These are phyloP conservation scores for Phalacrocorax carbo DNA, from an alignment of 2,113 vertebrate species.

Conservation along the genomic window DNA sequence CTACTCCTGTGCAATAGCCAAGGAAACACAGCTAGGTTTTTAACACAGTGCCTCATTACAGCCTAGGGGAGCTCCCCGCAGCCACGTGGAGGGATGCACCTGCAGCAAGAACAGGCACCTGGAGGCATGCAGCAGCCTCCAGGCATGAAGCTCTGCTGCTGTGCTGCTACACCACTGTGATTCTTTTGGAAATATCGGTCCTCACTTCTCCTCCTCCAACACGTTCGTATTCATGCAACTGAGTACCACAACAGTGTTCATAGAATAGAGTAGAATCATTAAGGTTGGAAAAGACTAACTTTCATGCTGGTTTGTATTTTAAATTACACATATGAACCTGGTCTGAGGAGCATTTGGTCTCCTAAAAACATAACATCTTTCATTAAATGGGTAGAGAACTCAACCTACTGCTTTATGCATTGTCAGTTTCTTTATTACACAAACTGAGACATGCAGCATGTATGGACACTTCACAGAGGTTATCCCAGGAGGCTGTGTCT, in stretches of 20 bases:
- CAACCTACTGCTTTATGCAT: not conserved
- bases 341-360: not conserved
- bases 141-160: fast-evolving
- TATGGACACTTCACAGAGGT: not conserved
- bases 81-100: not conserved
- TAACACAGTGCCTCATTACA: fast-evolving
- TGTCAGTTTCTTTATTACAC: not conserved
- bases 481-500: not conserved
- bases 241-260: not conserved
- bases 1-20: not conserved
- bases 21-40: not conserved
- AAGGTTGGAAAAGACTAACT: too few relatives aligned
- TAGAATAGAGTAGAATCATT: too few relatives aligned
- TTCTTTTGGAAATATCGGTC: fast-evolving
- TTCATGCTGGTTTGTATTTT: not conserved
- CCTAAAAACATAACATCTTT: not conserved
- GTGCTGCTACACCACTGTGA: not conserved
- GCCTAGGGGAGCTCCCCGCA: not conserved
- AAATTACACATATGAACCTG: not conserved
- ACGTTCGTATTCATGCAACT: not conserved
- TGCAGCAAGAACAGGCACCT: not conserved
- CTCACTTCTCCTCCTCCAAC: not conserved
- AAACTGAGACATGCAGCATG: not conserved
- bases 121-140: fast-evolving
- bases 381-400: not conserved